Evolutionary conservation across 2,888 invertebrate genomes (phyloP), one percentile per base, ranked within the genome.

Genomic region (Parascotia fuliginaria): DNA sequence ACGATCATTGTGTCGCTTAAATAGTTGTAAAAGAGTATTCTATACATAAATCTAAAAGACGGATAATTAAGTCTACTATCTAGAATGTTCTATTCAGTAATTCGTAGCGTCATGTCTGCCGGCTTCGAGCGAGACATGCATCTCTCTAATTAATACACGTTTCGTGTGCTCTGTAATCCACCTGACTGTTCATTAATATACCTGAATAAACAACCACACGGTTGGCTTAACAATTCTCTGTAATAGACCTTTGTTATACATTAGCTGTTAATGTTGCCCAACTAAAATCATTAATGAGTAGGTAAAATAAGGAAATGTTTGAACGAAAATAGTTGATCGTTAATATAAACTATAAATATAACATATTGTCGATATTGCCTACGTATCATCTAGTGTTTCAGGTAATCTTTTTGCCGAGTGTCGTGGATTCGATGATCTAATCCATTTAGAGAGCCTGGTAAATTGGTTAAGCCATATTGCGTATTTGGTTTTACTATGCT

Each of bases 61-160:
- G 15, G 6, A 7, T 32, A 45, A 39, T 38, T 15, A 39, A 62
- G 49, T 47, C 29, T 39, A 46, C 47, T 37, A 42, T 27, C 36
- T 48, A 29, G 42, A 41, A 32, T 44, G 46, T 45, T 27, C 55
- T 60, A 59, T 60, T 53, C 55, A 42, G 45, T 55, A 51, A 48
- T 50, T 27, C 40, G 22, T 39, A 11, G n/a, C 33, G 11, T 34
- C 53, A 51, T 50, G 59, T 65, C 54, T 44, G 40, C 42, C 24
- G 9, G 55, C 19, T 41, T 15, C 49, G 57, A 60, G 58, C 60
- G 65, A 65, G 61, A 53, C 66, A 64, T 60, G 60, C 65, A 65
- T 64, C 60, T 63, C 71, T 72, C 71, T 83, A 83, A 82, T 83
- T 81, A 81, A 73, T 72, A 62, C 75, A 77, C 74, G 73, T 75